These are phyloP conservation scores for Argyrosomus japonicus DNA, from an alignment of 2,113 vertebrate species.

Conservation along the genomic window DNA sequence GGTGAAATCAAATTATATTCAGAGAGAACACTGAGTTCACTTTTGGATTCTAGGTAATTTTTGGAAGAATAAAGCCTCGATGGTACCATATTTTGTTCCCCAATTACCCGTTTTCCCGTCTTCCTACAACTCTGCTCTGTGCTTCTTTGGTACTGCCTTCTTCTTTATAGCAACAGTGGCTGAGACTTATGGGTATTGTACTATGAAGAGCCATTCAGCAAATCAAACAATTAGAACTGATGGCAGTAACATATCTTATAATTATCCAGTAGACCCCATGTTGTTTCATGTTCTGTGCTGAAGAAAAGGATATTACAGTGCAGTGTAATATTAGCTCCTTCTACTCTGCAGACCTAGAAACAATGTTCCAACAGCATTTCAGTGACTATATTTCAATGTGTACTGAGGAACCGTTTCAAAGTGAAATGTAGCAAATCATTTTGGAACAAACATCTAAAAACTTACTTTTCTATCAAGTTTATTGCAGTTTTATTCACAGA, in stretches of 20 bases:
- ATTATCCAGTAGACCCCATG: neutral
- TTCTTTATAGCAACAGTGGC: neutral
- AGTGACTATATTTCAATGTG: neutral
- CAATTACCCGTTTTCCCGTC: neutral
- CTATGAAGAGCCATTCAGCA: neutral
- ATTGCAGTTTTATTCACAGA: neutral
- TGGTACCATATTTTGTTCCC: too few relatives aligned
- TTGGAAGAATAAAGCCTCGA: too few relatives aligned
- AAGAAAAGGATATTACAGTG: neutral
- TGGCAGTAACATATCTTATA: neutral
- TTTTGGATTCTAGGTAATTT: too few relatives aligned
- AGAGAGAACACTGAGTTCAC: too few relatives aligned
- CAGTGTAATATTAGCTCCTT: neutral
- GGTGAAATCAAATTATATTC: too few relatives aligned
- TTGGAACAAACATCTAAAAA: neutral
- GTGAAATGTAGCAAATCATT: neutral
- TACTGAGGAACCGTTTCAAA: neutral
- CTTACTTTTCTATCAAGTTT: neutral
- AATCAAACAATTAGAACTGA: neutral
- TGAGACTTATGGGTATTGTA: neutral
- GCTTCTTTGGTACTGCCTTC: neutral
- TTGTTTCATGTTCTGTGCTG: neutral
- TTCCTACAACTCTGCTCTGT: neutral
- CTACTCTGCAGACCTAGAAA: neutral
- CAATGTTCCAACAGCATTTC: neutral